A percentile compares a stretch with the other conserved stretches of the same genome.
Evolutionary conservation across 1,140 invertebrate species (phyloP).

Genomic region (Drosophila persimilis): DNA sequence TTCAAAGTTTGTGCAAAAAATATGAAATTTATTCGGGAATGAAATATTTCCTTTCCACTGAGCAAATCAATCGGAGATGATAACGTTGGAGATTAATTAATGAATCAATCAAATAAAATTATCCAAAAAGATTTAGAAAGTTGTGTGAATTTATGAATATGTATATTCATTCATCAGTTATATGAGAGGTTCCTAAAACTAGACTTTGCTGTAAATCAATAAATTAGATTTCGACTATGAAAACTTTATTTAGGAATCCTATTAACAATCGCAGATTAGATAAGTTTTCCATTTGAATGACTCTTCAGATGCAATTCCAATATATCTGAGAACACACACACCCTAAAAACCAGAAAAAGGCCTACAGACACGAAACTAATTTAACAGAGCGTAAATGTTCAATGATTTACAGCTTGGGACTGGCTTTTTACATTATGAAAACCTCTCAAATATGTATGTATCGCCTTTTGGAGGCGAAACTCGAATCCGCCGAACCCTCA

Average conservation of each 20-base stretch:
- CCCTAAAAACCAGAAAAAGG: conserved; percentile 1
- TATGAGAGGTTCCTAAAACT: too few relatives aligned
- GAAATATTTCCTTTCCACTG: conserved; percentile 13
- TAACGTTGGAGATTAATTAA: too few relatives aligned
- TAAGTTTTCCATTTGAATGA: not conserved
- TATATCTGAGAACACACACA: not conserved
- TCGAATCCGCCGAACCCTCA: conserved; percentile 4
- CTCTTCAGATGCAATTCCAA: not conserved
- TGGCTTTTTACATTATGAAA: conserved; percentile 22
- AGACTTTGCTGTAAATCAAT: too few relatives aligned
- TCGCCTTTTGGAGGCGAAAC: conserved; percentile 1
- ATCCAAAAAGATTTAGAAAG: too few relatives aligned
- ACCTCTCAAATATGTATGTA: conserved; percentile 12
- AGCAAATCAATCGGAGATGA: conserved; percentile 5
- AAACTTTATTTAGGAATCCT: too few relatives aligned
- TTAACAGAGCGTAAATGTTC: conserved; percentile 3
- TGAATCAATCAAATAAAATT: too few relatives aligned
- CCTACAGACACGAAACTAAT: not conserved
- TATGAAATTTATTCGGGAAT: conserved; percentile 19
- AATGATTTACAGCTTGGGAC: conserved; percentile 18
- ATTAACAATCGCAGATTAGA: not conserved
- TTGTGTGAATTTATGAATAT: too few relatives aligned
- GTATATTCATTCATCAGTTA: too few relatives aligned
- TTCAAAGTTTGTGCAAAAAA: conserved; percentile 6
- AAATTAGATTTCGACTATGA: too few relatives aligned